Conservation (phyloP, 2,113 vertebrate genomes). For the Ammodramus savannarum region DNA sequence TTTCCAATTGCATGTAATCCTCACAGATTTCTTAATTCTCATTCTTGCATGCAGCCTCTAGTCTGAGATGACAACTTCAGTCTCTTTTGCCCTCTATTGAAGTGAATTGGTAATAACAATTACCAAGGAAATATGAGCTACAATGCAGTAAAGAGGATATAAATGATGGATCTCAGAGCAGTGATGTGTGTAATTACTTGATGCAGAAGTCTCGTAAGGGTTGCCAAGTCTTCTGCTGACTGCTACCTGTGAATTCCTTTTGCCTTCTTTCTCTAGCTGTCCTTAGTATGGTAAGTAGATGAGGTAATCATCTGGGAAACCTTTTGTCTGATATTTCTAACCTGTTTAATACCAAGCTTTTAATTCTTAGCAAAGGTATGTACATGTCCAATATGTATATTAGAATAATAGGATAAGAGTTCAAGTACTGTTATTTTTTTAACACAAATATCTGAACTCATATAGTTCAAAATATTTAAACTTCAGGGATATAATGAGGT, state of each 20-base stretch:
- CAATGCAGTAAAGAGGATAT: neutral
- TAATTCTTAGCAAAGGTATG: neutral
- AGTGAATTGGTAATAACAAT: slow-evolving; percentile 64
- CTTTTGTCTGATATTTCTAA: slow-evolving; percentile 16
- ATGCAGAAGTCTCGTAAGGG: neutral
- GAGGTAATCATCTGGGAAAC: neutral
- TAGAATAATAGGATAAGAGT: neutral
- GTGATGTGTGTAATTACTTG: slow-evolving; percentile 48
- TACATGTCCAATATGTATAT: neutral
- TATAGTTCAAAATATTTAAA: neutral
- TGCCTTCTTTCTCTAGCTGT: neutral
- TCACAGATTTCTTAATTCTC: slow-evolving; percentile 24
- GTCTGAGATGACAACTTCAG: slow-evolving; percentile 44
- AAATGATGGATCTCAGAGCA: slow-evolving; percentile 61
- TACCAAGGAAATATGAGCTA: slow-evolving; percentile 29
- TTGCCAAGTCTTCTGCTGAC: slow-evolving; percentile 26
- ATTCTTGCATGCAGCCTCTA: neutral
- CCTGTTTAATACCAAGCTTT: neutral
- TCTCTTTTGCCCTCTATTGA: slow-evolving; percentile 76
- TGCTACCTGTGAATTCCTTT: neutral
- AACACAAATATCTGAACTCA: neutral
- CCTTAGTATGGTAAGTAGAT: neutral
- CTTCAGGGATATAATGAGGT: neutral
- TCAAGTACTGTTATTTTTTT: neutral
- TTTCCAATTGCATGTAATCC: slow-evolving; percentile 22